phyloP scores from a whole-genome alignment of 2,113 vertebrate species.

The Haemorhous mexicanus region DNA sequence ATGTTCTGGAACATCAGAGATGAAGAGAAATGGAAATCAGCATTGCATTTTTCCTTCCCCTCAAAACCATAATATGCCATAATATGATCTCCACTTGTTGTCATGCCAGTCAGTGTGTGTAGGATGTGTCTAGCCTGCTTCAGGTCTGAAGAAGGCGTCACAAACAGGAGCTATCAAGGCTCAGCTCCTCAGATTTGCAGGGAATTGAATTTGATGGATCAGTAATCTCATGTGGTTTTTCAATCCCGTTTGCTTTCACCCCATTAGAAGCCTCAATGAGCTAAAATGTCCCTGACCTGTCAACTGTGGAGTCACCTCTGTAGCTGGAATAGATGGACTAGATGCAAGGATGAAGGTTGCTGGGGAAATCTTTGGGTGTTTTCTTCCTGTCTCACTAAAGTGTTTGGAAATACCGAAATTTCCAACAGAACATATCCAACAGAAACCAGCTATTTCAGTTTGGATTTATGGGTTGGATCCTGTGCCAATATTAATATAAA shows the following conservation, averaged over 20 bases:
- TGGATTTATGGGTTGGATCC: neutral
- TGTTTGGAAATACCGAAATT: neutral
- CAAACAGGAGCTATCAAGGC: neutral
- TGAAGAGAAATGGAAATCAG: neutral
- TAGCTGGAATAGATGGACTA: neutral
- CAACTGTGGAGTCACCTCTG: neutral
- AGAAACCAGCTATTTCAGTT: neutral
- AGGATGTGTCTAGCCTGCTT: neutral
- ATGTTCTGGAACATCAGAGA: neutral
- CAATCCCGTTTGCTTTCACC: neutral
- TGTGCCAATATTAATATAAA: neutral
- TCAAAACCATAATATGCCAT: neutral
- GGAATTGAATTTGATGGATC: neutral
- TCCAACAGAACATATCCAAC: neutral
- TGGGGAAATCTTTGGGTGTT: neutral
- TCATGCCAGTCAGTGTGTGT: neutral
- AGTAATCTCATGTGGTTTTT: neutral
- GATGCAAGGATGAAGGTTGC: neutral
- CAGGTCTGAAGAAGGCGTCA: neutral
- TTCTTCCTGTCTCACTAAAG: neutral
- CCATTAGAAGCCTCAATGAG: neutral
- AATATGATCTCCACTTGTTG: neutral
- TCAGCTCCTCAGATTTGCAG: neutral
- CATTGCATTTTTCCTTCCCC: neutral
- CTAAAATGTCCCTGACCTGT: neutral